Evolutionary conservation across 35 echinoderm and acorn worm genomes (phyloP).

Genomic region (Ophiothrix spiculata): DNA sequence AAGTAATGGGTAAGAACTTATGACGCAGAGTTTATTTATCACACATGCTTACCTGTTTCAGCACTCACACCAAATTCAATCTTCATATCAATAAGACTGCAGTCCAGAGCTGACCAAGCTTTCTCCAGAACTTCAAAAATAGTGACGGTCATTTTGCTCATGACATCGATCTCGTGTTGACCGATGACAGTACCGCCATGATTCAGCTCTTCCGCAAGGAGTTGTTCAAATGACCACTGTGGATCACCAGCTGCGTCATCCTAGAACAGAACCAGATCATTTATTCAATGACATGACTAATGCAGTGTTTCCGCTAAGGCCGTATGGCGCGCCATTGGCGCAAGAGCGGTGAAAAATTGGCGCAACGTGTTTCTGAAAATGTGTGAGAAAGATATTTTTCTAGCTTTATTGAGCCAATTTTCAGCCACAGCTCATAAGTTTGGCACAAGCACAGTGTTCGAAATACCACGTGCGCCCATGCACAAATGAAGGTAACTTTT

Average conservation of each 20-base stretch:
- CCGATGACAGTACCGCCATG: conserved; percentile 68
- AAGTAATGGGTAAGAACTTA: too few relatives aligned
- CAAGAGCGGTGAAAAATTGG: too few relatives aligned
- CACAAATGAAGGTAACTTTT: too few relatives aligned
- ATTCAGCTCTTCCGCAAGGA: conserved; percentile 68
- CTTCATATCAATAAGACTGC: conserved; percentile 96
- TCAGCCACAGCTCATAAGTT: too few relatives aligned
- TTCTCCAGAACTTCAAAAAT: conserved; percentile 96
- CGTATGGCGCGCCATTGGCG: too few relatives aligned
- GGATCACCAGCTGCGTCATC: conserved; percentile 97
- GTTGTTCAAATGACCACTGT: conserved; percentile 87
- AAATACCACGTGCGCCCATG: too few relatives aligned
- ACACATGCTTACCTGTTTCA: conserved; percentile 60
- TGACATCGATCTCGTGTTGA: conserved; percentile 67
- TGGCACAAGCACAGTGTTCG: too few relatives aligned
- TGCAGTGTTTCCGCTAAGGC: too few relatives aligned
- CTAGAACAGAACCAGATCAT: conserved; percentile 17
- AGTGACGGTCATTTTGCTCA: conserved; percentile 69
- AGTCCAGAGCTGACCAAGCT: conserved; percentile 81
- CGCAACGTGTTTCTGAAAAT: too few relatives aligned
- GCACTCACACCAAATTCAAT: conserved; percentile 95
- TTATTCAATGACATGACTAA: neutral
- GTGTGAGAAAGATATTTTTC: too few relatives aligned
- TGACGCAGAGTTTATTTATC: too few relatives aligned
- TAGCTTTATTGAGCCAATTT: too few relatives aligned